These are phyloP conservation scores for Batillaria attramentaria DNA, from an alignment of 1,140 invertebrate genomes.

Conservation along the genomic window DNA sequence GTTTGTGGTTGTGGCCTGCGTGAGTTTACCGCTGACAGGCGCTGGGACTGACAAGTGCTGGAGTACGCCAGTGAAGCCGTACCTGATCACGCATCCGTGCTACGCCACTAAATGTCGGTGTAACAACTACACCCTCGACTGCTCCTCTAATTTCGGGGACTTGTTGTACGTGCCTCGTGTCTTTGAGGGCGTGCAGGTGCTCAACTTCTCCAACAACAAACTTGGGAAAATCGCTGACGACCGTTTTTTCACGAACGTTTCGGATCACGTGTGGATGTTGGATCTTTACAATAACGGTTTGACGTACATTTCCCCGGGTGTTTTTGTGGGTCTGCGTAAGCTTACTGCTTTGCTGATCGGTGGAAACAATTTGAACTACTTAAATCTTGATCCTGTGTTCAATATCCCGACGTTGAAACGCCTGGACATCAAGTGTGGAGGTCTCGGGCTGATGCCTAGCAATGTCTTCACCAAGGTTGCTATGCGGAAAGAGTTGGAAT, in stretches of 20 bases:
- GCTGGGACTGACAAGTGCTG: too few relatives aligned
- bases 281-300: background rate
- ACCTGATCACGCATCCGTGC: background rate
- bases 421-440: background rate
- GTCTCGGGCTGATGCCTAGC: background rate
- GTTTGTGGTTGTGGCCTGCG: too few relatives aligned
- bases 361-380: background rate
- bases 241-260: background rate
- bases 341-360: background rate
- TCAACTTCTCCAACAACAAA: background rate
- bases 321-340: background rate
- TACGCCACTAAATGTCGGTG: background rate
- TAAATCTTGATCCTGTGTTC: background rate
- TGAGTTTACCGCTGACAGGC: too few relatives aligned
- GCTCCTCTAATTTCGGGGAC: slow-evolving; percentile 3
- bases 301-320: background rate
- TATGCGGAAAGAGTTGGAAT: background rate
- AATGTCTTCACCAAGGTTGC: background rate
- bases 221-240: background rate
- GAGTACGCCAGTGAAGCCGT: background rate
- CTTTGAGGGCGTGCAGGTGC: background rate
- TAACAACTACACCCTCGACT: background rate
- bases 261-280: background rate
- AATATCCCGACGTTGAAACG: background rate
- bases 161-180: background rate